Percentiles rank a stretch among this genome's conserved stretches.
Conservation (phyloP, 2,888 invertebrate genomes). For the Phasia obesa region DNA sequence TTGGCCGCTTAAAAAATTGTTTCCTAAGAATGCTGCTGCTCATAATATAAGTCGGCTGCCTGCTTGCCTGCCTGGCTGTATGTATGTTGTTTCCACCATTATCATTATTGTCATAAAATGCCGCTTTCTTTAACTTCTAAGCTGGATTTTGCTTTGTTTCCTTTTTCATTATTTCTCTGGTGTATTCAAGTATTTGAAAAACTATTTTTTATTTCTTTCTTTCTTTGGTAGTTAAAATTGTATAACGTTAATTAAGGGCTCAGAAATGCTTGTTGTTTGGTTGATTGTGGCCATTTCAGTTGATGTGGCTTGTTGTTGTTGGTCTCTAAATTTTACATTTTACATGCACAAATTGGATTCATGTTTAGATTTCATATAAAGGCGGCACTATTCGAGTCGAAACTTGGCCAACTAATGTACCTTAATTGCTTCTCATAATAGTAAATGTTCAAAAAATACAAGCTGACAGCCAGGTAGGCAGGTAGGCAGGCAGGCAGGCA, state of each 20-base stretch:
- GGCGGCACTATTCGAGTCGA: conserved; percentile 52
- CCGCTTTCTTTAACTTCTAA: conserved; percentile 56
- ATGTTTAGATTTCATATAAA: conserved; percentile 32
- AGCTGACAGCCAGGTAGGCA: conserved; percentile 12
- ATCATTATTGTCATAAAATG: conserved; percentile 33
- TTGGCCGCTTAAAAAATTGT: conserved; percentile 70
- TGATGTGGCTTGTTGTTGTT: conserved; percentile 19
- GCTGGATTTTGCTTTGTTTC: conserved; percentile 39
- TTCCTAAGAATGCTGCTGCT: conserved; percentile 70
- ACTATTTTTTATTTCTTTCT: conserved; percentile 13
- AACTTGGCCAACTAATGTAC: conserved; percentile 64
- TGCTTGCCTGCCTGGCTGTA: too few species aligned
- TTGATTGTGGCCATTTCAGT: conserved; percentile 39
- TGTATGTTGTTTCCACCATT: conserved; percentile 15
- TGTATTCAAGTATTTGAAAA: conserved; percentile 35
- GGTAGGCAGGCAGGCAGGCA: conserved; percentile 2
- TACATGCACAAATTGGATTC: conserved; percentile 56
- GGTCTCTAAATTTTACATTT: conserved; percentile 28
- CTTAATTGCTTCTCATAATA: conserved; percentile 70
- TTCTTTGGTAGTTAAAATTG: conserved; percentile 43
- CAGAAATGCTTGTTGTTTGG: conserved; percentile 65
- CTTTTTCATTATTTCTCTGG: conserved; percentile 18
- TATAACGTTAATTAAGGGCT: conserved; percentile 78
- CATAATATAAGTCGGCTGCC: conserved; percentile 45
- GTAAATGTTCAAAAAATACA: conserved; percentile 60